phyloP scores from a whole-genome alignment of 2,113 vertebrate species.

The Siniperca chuatsi region DNA sequence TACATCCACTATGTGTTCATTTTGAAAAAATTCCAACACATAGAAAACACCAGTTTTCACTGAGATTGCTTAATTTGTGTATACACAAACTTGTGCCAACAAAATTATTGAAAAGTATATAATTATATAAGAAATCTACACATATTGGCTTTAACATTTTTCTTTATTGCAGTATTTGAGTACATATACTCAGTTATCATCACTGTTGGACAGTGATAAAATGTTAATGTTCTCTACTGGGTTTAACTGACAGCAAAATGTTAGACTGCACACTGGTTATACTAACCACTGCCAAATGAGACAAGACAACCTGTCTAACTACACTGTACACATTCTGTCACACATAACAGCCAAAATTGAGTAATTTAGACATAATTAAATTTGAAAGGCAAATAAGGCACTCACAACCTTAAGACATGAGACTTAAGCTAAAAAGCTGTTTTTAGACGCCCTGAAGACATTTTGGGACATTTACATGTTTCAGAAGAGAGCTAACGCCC shows the following conservation, averaged over 20 bases:
- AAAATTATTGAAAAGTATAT: neutral
- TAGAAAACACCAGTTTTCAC: neutral
- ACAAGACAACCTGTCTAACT: slow-evolving; percentile 50
- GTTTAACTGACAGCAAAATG: slow-evolving; percentile 26
- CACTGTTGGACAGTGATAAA: slow-evolving; percentile 8
- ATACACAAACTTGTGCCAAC: neutral
- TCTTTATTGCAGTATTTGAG: neutral
- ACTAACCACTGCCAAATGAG: slow-evolving; percentile 48
- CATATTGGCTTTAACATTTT: neutral
- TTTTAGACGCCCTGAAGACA: slow-evolving; percentile 50
- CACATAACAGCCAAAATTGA: slow-evolving; percentile 14
- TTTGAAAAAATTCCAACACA: neutral
- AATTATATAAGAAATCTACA: neutral
- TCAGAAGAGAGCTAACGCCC: slow-evolving; percentile 32
- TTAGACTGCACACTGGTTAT: neutral
- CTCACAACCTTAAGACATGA: slow-evolving; percentile 44
- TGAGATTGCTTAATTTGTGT: too few species aligned
- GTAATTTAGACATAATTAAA: slow-evolving; percentile 53
- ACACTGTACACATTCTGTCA: slow-evolving; percentile 38
- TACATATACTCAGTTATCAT: neutral
- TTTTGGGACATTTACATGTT: slow-evolving; percentile 52
- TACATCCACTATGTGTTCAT: neutral
- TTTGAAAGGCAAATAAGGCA: slow-evolving; percentile 53
- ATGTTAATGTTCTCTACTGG: slow-evolving; percentile 4
- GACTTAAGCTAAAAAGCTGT: slow-evolving; percentile 42